Evolutionary conservation across 2,797 vertebrate species (phyloP), one percentile per base, ranked within the genome.

Genomic region (Hemibagrus guttatus): DNA sequence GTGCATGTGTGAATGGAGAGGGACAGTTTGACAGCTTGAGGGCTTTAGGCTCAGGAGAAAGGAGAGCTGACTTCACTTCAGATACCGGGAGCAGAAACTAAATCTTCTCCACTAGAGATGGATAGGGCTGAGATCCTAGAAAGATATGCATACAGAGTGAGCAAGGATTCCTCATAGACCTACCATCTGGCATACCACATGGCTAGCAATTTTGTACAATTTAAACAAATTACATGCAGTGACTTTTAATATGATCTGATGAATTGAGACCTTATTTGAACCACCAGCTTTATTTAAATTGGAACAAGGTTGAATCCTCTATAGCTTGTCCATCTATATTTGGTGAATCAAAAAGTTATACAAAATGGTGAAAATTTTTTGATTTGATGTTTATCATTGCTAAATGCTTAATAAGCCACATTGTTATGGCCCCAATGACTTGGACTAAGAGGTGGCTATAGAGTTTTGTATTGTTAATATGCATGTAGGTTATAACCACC

Each of bases 171-270:
- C 84, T 82, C 42, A 82, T 88, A 78, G 84, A 80, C 61, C 39
- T 68, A 78, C 78, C 84, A 85, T 88, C 80, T 88, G 87, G 81
- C 84, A 85, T 78, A 88, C 59, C 87, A 88, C 80, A 88, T 82
- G 84, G 79, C 61, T 76, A 52, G 74, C 81, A 88, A 49, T 82
- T 63, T 83, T 74, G 56, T 75, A 81, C 14, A 58, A 81, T 80
- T 84, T 71, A 80, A 84, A 72, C 56, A 80, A 81, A 85, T 87
- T 61, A 85, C 59, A 81, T 59, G 49, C 59, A 69, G 82, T 6
- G 17, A 58, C 76, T 85, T 23, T 58, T 76, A 82, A 76, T 68
- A 61, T 59, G 83, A 82, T 82, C 52, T 81, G 54, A 39, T 26
- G n/a, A 35, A 66, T 80, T 49, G n/a, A 72, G 28, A 87, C 54